Conservation (phyloP, 2,888 invertebrate species). For the Hecatera dysodea region DNA sequence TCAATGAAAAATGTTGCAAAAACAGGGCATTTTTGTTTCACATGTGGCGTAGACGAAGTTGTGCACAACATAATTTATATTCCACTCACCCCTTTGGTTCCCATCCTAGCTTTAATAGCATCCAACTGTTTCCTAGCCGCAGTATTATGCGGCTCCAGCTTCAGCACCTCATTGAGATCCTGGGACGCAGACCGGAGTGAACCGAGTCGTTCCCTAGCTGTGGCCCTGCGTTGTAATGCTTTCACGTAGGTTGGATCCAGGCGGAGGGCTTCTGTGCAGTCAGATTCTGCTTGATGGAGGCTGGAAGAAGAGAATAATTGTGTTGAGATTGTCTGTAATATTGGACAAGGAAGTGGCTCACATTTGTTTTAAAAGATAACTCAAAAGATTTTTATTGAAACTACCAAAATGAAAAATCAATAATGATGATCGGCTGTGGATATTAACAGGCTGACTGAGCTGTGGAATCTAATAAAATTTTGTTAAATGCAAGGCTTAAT, state of each 20-base stretch:
- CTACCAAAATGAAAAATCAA: too few relatives aligned
- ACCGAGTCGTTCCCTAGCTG: constrained; percentile 93
- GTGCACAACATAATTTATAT: too few relatives aligned
- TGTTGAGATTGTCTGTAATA: not conserved
- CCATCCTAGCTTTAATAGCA: constrained; percentile 89
- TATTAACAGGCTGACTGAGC: too few relatives aligned
- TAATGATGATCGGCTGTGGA: too few relatives aligned
- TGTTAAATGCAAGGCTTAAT: too few relatives aligned
- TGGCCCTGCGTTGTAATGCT: constrained; percentile 95
- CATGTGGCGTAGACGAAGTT: too few relatives aligned
- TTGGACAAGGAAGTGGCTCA: too few relatives aligned
- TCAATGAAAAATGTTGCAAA: too few relatives aligned
- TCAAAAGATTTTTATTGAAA: too few relatives aligned
- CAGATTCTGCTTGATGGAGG: constrained; percentile 93
- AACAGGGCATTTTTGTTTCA: too few relatives aligned
- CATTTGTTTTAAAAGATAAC: too few relatives aligned
- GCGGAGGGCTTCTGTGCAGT: constrained; percentile 95
- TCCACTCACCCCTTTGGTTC: constrained; percentile 86
- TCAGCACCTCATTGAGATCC: constrained; percentile 93
- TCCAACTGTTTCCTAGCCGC: constrained; percentile 92
- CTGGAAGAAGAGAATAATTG: constrained; percentile 77
- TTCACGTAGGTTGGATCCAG: constrained; percentile 95
- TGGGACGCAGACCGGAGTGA: constrained; percentile 93
- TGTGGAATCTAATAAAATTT: too few relatives aligned
- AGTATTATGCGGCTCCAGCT: constrained; percentile 95